A percentile compares a stretch with the other conserved stretches of the same genome.
Conservation (phyloP, 2,797 vertebrate genomes). For the Rhabdophis nuchalis region DNA sequence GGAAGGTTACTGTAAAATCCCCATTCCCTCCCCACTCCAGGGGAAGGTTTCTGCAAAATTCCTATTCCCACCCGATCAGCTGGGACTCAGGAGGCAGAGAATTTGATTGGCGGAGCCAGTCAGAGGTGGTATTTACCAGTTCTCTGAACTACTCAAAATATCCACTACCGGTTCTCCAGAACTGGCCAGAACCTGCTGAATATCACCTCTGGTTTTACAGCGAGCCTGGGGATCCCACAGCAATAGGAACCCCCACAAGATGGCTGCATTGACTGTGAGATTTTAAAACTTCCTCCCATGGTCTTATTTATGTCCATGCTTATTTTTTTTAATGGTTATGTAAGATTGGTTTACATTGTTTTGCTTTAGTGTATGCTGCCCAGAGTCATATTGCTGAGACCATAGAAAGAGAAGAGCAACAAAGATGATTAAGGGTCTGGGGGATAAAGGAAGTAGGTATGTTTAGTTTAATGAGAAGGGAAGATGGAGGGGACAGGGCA, state of each 20-base stretch:
- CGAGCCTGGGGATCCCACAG: background rate
- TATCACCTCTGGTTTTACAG: background rate
- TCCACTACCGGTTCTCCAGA: too few species aligned
- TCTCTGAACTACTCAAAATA: too few species aligned
- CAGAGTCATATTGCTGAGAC: background rate
- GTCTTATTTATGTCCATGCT: background rate
- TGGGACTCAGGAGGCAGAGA: too few species aligned
- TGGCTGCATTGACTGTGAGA: background rate
- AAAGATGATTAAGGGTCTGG: background rate
- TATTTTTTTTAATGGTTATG: background rate
- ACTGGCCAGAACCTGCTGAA: too few species aligned
- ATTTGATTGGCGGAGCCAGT: too few species aligned
- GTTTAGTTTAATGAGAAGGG: background rate
- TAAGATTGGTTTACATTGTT: background rate
- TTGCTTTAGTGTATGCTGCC: background rate
- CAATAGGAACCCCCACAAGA: background rate
- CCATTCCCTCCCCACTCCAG: too few species aligned
- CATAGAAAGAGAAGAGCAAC: background rate
- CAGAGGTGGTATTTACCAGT: too few species aligned
- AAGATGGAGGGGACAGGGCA: background rate
- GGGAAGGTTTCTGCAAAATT: too few species aligned
- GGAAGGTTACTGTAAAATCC: too few species aligned
- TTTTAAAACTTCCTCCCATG: background rate
- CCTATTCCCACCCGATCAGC: too few species aligned
- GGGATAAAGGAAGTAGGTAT: background rate